Percentiles rank a stretch among this genome's conserved stretches.
These are phyloP conservation scores for Anoplius nigerrimus DNA, from an alignment of 2,888 invertebrate genomes.

Conservation along the genomic window DNA sequence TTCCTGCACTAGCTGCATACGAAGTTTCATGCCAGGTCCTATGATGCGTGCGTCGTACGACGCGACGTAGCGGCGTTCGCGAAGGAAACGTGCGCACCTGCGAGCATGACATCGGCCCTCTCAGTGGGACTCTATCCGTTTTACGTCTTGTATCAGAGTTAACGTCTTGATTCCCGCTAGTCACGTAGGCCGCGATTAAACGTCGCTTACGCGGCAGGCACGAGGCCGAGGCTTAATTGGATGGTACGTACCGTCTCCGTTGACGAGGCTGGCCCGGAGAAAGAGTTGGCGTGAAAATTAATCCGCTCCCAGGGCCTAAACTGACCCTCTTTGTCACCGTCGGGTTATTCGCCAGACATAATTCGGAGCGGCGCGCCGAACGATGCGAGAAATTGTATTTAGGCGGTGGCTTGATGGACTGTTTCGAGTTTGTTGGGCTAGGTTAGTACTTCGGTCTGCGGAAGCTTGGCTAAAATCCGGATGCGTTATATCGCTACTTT, in stretches of 20 bases:
- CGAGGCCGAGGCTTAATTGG: conserved; percentile 43
- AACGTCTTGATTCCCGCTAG: conserved; percentile 46
- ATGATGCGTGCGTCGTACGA: conserved; percentile 10
- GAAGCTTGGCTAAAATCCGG: no score
- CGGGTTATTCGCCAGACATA: no score
- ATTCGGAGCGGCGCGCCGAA: no score
- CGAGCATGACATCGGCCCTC: background rate
- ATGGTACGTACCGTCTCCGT: conserved; percentile 40
- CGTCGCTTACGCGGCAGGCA: conserved; percentile 37
- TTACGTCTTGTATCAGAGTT: conserved; percentile 31
- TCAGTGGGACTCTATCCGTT: conserved; percentile 31
- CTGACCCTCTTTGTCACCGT: no score
- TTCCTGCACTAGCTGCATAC: no score
- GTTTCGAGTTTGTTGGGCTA: no score
- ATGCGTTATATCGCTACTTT: no score
- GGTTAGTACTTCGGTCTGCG: no score
- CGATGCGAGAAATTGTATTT: no score
- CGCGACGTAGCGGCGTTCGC: background rate
- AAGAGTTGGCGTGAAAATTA: conserved; percentile 38
- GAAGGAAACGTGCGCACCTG: no score
- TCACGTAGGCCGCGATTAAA: conserved; percentile 53
- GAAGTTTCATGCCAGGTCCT: no score
- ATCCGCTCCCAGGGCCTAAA: conserved; percentile 23
- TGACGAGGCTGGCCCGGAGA: conserved; percentile 17
- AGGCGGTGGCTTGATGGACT: no score